phyloP scores from a whole-genome alignment of 2,113 vertebrate genomes.

The Cathartes aura region DNA sequence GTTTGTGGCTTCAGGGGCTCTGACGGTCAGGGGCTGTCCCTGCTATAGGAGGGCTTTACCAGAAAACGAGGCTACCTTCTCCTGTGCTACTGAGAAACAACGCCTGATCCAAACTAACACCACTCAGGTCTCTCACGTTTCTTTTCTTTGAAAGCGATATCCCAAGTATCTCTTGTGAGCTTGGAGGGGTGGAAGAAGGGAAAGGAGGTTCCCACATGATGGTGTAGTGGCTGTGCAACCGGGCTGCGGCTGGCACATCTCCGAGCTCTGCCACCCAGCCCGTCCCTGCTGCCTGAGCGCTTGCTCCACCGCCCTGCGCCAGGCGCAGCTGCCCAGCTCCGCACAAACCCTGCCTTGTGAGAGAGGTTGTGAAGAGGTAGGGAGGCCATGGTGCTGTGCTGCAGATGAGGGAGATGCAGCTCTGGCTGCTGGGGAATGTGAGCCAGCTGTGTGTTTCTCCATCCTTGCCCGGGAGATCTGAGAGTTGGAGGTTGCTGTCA shows the following conservation, averaged over 20 bases:
- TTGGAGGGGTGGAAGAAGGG: not conserved
- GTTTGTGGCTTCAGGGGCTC: not conserved
- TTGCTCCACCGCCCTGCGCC: not conserved
- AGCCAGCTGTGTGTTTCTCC: not conserved
- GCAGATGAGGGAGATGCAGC: not conserved
- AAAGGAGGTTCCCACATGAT: not conserved
- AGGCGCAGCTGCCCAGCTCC: not conserved
- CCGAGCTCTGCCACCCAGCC: not conserved
- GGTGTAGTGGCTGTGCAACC: not conserved
- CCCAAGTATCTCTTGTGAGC: not conserved
- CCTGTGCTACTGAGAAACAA: not conserved
- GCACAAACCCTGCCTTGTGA: no score
- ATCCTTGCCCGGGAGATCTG: not conserved
- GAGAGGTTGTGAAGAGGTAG: not conserved
- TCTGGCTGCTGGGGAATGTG: not conserved
- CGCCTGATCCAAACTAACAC: not conserved
- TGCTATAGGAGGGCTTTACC: not conserved
- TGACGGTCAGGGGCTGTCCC: not conserved
- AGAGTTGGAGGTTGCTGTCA: not conserved
- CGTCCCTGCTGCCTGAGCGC: rapidly evolving
- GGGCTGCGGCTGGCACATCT: not conserved
- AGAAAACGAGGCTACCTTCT: not conserved
- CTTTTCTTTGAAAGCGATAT: not conserved
- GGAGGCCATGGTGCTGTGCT: rapidly evolving
- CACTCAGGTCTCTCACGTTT: not conserved